These are phyloP conservation scores for Xestia ashworthii DNA, from an alignment of 2,888 invertebrate species.

Conservation along the genomic window DNA sequence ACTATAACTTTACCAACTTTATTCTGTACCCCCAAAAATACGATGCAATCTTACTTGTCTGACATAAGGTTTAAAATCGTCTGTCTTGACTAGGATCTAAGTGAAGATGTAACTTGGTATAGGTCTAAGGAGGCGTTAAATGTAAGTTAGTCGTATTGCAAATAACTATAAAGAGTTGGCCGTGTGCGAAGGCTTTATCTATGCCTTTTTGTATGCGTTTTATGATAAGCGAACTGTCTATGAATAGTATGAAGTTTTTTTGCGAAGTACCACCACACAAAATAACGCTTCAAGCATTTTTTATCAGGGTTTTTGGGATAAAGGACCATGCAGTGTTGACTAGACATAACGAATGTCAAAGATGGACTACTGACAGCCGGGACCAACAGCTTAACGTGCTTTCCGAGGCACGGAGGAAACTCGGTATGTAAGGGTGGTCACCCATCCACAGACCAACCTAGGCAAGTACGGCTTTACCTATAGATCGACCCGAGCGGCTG, in stretches of 20 bases:
- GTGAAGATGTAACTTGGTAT: conserved; percentile 74
- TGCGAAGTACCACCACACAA: background rate
- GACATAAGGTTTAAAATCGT: conserved; percentile 7
- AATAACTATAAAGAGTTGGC: conserved; percentile 83
- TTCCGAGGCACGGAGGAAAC: no score
- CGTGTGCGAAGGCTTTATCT: conserved; percentile 78
- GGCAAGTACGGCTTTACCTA: no score
- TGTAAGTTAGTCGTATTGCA: conserved; percentile 77
- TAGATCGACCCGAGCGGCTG: no score
- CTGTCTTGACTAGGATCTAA: background rate
- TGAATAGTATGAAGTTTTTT: conserved; percentile 22
- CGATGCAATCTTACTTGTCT: background rate
- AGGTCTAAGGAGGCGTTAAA: conserved; percentile 80
- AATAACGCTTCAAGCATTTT: no score
- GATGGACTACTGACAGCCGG: no score
- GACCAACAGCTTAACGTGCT: no score
- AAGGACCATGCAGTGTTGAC: no score
- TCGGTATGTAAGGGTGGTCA: no score
- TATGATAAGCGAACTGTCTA: conserved; percentile 61
- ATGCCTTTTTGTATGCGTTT: conserved; percentile 69
- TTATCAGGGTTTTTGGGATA: no score
- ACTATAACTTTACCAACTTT: conserved; percentile 72
- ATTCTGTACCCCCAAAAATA: background rate
- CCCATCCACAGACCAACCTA: no score
- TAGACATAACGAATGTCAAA: no score